phyloP scores from a whole-genome alignment of 2,797 vertebrate genomes.

The Phrynocephalus forsythii region DNA sequence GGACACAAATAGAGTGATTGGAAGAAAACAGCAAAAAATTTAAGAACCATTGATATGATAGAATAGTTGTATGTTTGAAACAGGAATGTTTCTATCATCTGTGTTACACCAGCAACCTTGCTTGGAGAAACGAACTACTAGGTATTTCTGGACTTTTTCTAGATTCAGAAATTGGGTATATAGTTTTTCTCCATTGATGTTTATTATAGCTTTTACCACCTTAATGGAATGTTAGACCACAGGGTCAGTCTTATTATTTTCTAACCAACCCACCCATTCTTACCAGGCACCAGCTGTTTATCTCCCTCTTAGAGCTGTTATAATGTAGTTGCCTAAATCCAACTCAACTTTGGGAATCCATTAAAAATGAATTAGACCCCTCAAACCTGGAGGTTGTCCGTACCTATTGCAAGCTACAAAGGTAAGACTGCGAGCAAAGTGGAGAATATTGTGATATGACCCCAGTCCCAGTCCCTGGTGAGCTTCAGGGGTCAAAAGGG shows the following conservation, averaged over 20 bases:
- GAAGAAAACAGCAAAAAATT: no score
- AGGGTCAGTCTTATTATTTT: neutral
- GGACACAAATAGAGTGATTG: no score
- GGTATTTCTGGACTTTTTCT: neutral
- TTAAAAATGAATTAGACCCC: neutral
- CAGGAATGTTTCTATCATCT: no score
- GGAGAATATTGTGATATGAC: neutral
- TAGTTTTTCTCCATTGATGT: neutral
- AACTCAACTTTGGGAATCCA: neutral
- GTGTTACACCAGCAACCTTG: no score
- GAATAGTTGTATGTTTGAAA: no score
- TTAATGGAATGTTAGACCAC: neutral
- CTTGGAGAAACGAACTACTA: no score
- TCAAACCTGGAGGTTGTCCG: neutral
- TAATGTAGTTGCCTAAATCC: no score
- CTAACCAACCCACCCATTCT: no score
- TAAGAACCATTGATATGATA: no score
- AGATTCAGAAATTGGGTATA: neutral
- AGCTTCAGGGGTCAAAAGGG: neutral
- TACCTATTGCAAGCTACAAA: neutral
- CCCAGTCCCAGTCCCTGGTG: no score
- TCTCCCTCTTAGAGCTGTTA: no score
- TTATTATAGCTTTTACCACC: neutral
- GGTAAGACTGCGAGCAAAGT: neutral
- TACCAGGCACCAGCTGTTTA: no score